Conservation (phyloP, 2,113 vertebrate genomes). For the Odontesthes bonariensis region DNA sequence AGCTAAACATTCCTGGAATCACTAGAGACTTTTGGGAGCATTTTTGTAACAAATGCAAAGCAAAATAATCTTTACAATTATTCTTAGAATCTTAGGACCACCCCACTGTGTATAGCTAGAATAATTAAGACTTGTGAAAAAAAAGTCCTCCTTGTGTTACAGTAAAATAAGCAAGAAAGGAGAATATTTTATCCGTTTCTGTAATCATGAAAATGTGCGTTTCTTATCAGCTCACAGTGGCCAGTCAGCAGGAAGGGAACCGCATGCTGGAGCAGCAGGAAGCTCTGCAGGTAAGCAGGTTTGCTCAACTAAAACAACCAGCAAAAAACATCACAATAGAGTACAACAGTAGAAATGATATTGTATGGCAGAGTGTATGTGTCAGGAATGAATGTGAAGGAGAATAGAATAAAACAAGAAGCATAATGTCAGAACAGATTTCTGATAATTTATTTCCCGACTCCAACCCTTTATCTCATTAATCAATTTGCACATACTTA, state of each 20-base stretch:
- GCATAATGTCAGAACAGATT: too few species aligned
- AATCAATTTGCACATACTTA: too few species aligned
- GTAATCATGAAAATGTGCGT: neutral
- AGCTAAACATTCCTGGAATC: neutral
- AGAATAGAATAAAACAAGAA: too few species aligned
- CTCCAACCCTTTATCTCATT: too few species aligned
- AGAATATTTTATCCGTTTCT: neutral
- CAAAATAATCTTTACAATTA: neutral
- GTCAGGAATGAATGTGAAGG: too few species aligned
- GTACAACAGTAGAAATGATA: too few species aligned
- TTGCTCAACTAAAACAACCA: neutral
- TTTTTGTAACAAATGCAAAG: neutral
- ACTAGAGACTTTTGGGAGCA: neutral
- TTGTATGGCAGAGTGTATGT: too few species aligned
- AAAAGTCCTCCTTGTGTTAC: neutral
- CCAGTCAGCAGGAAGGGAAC: slow-evolving; percentile 22
- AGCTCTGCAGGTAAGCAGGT: slow-evolving; percentile 38
- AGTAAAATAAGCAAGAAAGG: neutral
- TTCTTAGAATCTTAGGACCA: neutral
- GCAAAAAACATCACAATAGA: too few species aligned
- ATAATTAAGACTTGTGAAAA: neutral
- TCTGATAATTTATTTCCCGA: too few species aligned
- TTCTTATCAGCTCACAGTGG: slow-evolving; percentile 28
- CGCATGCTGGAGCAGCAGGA: slow-evolving; percentile 41
- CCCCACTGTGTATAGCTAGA: neutral